Conservation (phyloP, 1,140 invertebrate genomes). For the Pinna nobilis region DNA sequence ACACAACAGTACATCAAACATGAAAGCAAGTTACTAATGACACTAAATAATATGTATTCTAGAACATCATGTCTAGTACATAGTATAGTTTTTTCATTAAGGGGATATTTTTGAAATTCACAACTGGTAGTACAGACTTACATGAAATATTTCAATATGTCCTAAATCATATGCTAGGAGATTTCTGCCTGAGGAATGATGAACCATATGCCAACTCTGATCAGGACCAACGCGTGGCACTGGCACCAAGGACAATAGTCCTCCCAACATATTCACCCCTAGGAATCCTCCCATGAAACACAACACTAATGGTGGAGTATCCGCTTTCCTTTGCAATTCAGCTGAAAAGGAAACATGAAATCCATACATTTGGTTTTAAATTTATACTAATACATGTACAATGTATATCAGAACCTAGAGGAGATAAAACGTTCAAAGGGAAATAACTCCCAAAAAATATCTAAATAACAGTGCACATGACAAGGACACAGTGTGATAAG, state of each 20-base stretch:
- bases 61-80: no score
- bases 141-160: constrained; percentile 46
- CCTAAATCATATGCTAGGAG: constrained; percentile 28
- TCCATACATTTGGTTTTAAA: no score
- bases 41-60: no score
- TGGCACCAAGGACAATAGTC: background rate
- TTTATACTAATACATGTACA: no score
- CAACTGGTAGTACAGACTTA: constrained; percentile 22
- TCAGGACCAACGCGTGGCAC: background rate
- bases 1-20: no score
- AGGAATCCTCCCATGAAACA: constrained; percentile 44
- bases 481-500: no score
- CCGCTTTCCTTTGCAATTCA: background rate
- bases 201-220: constrained; percentile 1
- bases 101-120: background rate
- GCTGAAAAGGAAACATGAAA: constrained; percentile 2
- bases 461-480: no score
- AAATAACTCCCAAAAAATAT: no score
- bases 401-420: no score
- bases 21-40: no score
- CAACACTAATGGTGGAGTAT: constrained; percentile 22
- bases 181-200: constrained; percentile 49
- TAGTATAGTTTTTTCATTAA: background rate
- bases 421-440: no score
- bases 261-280: constrained; percentile 1